These are phyloP conservation scores for Heliconius hewitsoni DNA, from an alignment of 1,140 invertebrate species.

Conservation along the genomic window DNA sequence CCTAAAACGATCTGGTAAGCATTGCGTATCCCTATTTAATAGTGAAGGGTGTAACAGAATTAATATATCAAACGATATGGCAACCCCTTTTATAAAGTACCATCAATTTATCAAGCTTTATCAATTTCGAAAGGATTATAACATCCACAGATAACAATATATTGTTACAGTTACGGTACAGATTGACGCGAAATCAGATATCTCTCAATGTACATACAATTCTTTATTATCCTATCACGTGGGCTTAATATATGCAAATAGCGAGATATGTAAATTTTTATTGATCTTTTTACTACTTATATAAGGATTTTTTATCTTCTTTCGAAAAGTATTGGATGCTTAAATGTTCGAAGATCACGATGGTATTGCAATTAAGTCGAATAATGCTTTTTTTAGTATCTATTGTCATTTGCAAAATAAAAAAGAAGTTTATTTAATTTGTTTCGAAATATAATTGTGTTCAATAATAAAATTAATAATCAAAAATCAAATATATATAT, in stretches of 20 bases:
- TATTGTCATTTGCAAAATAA: not conserved
- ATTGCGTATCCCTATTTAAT: constrained; percentile 3
- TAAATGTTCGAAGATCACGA: not conserved
- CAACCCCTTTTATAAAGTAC: not conserved
- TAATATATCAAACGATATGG: not conserved
- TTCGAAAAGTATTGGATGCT: not conserved
- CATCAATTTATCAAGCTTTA: constrained; percentile 9
- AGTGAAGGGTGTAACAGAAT: not conserved
- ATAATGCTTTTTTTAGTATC: not conserved
- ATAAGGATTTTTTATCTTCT: constrained; percentile 12
- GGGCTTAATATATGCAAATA: constrained; percentile 36
- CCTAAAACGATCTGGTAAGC: not conserved
- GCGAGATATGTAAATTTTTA: constrained; percentile 32
- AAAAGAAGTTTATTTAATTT: no score
- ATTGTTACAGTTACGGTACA: constrained; percentile 18
- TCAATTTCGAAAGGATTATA: constrained; percentile 24
- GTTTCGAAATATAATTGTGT: no score
- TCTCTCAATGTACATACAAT: constrained; percentile 23
- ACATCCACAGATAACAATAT: constrained; percentile 25
- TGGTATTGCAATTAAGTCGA: not conserved
- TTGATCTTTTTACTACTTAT: constrained; percentile 15
- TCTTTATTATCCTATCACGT: constrained; percentile 32
- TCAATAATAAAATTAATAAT: no score
- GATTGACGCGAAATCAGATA: constrained; percentile 36
- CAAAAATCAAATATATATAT: not conserved